Conservation (phyloP, 2,113 vertebrate genomes). For the Hippopotamus amphibius region DNA sequence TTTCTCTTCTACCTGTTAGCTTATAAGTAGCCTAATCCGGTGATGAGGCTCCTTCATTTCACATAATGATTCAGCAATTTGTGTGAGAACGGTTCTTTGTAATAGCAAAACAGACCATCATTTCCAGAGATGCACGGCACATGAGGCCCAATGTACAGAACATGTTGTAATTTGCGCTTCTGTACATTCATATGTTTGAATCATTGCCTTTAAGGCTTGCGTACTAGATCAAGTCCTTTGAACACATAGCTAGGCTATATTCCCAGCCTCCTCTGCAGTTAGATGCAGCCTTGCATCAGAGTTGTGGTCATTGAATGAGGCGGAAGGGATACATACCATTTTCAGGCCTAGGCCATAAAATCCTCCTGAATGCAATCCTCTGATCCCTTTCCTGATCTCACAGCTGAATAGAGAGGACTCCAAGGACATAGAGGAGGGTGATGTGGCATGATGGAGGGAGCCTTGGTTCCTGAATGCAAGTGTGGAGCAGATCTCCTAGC, state of each 20-base stretch:
- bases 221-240: not conserved
- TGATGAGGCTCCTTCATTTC: not conserved
- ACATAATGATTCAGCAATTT: conserved; percentile 34
- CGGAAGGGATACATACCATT: not conserved
- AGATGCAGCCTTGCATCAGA: not conserved
- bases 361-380: not conserved
- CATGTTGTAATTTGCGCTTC: not conserved
- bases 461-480: not conserved
- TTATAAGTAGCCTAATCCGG: not conserved
- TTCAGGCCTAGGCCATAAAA: not conserved
- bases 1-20: conserved; percentile 7
- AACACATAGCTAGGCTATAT: not conserved
- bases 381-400: not conserved
- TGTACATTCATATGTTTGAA: not conserved
- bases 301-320: not conserved
- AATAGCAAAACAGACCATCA: not conserved
- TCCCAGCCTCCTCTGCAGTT: not conserved
- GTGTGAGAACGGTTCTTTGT: conserved; percentile 16
- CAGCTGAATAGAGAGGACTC: not conserved
- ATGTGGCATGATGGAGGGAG: not conserved
- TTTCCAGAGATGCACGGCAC: not conserved
- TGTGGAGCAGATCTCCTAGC: not conserved
- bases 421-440: not conserved
- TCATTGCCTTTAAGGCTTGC: not conserved
- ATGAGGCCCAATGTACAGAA: not conserved